These are phyloP conservation scores for Microctonus brassicae DNA, from an alignment of 2,888 invertebrate species.

Conservation along the genomic window DNA sequence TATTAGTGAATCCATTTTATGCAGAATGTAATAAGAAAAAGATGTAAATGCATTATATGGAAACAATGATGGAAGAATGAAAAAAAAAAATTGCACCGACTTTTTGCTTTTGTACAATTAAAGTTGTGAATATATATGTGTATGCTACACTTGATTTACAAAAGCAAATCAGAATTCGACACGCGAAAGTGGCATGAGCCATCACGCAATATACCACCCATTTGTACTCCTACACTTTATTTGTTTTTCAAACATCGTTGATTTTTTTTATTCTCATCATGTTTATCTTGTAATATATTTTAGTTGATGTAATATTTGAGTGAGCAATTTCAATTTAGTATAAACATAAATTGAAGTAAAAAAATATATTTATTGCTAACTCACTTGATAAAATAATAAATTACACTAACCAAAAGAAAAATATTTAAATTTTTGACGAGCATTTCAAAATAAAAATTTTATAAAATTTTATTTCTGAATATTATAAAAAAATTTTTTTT, in stretches of 20 bases:
- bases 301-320: not conserved
- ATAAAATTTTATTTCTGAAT: too few species aligned
- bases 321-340: too few species aligned
- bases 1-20: constrained; percentile 41
- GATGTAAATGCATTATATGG: constrained; percentile 15
- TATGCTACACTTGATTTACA: constrained; percentile 67
- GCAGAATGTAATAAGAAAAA: constrained; percentile 25
- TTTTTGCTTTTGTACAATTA: constrained; percentile 48
- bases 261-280: constrained; percentile 20
- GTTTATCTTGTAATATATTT: constrained; percentile 9
- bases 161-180: constrained; percentile 70
- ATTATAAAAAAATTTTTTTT: too few species aligned
- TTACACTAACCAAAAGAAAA: too few species aligned
- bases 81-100: constrained; percentile 40
- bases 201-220: constrained; percentile 64
- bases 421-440: too few species aligned
- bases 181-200: constrained; percentile 65
- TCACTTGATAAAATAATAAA: too few species aligned
- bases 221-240: constrained; percentile 52
- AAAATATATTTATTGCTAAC: too few species aligned
- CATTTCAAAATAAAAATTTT: too few species aligned
- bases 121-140: constrained; percentile 45
- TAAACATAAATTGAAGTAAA: too few species aligned
- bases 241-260: constrained; percentile 40
- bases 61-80: constrained; percentile 18